These are phyloP conservation scores for Aphelenchoides bicaudatus DNA, from an alignment of 2,888 invertebrate species.

Conservation along the genomic window DNA sequence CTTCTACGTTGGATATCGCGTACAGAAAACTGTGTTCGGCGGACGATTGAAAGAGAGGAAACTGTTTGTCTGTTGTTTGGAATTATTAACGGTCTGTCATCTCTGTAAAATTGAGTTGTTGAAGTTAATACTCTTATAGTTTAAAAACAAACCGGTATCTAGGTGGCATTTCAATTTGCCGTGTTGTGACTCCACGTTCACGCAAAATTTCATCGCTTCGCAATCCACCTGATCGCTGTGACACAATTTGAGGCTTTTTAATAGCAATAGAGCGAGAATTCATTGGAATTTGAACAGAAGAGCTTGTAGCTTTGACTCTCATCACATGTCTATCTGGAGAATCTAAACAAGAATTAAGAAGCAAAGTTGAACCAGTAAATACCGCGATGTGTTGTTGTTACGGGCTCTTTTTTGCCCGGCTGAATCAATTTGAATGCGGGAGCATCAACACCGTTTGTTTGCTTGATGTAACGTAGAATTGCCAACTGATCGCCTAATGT, in stretches of 20 bases:
- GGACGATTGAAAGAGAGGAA: no score
- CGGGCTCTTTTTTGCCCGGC: background rate
- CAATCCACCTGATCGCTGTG: no score
- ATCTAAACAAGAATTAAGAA: no score
- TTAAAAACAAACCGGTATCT: background rate
- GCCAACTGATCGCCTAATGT: conserved; percentile 26
- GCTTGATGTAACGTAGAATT: conserved; percentile 22
- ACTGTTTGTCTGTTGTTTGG: no score
- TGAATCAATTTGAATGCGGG: conserved; percentile 12
- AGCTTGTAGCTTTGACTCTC: background rate
- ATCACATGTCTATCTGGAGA: no score
- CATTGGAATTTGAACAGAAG: background rate
- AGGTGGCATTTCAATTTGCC: background rate
- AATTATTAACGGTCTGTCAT: no score
- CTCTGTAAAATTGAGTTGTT: no score
- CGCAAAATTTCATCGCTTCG: background rate
- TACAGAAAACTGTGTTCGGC: no score
- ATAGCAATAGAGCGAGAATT: background rate
- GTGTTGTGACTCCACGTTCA: background rate
- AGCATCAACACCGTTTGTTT: conserved; percentile 17
- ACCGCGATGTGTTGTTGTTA: background rate
- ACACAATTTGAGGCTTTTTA: background rate
- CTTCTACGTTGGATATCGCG: no score
- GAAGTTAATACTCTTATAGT: no score
- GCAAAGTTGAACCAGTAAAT: no score